Evolutionary conservation across 2,888 invertebrate genomes (phyloP).

Genomic region (Acrobasis repandana): DNA sequence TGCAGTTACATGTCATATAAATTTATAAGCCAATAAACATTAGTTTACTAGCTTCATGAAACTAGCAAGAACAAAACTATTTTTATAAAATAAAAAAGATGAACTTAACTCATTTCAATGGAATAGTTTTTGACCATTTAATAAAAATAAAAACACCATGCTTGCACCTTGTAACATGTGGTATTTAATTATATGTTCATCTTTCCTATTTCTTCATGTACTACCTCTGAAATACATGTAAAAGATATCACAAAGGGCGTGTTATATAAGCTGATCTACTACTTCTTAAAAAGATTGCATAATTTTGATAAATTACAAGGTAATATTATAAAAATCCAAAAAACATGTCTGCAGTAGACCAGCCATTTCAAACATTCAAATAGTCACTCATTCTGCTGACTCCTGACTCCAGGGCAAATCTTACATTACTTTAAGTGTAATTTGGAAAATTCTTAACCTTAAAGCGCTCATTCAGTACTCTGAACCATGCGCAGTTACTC

Average conservation of each 20-base stretch:
- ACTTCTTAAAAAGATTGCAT: slow-evolving; percentile 38
- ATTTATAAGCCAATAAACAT: not conserved
- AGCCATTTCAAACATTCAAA: slow-evolving; percentile 78
- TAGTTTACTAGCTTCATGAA: not conserved
- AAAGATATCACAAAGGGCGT: slow-evolving; percentile 39
- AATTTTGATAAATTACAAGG: slow-evolving; percentile 39
- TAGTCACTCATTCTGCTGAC: slow-evolving; percentile 71
- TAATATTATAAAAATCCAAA: slow-evolving; percentile 35
- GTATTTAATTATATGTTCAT: not conserved
- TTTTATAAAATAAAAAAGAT: slow-evolving; percentile 12
- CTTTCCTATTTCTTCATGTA: not conserved
- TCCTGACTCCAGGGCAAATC: slow-evolving; percentile 47
- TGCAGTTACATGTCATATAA: slow-evolving; percentile 5
- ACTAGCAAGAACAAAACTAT: not conserved
- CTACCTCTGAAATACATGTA: slow-evolving; percentile 40
- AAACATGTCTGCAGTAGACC: slow-evolving; percentile 58
- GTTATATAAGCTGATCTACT: slow-evolving; percentile 59
- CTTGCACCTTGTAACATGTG: too few species aligned
- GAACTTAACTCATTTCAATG: not conserved
- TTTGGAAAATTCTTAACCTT: slow-evolving; percentile 71
- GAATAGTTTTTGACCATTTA: too few species aligned
- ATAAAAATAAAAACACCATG: too few species aligned
- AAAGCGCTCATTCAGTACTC: slow-evolving; percentile 43
- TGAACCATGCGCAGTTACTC: slow-evolving; percentile 41
- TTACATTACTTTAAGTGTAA: slow-evolving; percentile 46